Evolutionary conservation across 2,797 vertebrate species (phyloP), one percentile per base, ranked within the genome.

Genomic region (Centropyge bicolor): DNA sequence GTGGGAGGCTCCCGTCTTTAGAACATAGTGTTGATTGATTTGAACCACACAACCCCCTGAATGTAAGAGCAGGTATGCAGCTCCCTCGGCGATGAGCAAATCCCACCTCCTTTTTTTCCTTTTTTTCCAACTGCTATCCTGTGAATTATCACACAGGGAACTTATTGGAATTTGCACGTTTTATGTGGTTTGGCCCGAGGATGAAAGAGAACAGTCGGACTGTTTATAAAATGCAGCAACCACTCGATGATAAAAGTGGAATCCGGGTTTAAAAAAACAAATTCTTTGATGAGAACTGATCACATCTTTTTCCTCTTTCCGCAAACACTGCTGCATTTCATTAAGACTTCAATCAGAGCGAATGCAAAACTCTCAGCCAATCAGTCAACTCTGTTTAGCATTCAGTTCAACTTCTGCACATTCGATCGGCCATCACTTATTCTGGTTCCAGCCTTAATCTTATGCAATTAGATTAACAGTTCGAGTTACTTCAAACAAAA

Each of bases 61-160:
- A 71, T 83, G 13, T 74, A 69, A 83, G 51, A 83, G 75, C 70
- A 90, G 86, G 83, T 82, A 90, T 92, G 91, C 76, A 52, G 76
- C 83, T 88, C 70, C 52, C 31, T 77, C 19, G 22, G 81, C 76
- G 56, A 82, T 31, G 66, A 71, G 49, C 61, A 20, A 60, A 68
- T 64, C 51, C 59, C 46, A 64, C 36, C 64, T 85, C 72, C 20
- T 43, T 12, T 31, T 61, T 35, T 17, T 6, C 19, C 17, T 63
- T 17, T 5, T 27, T 60, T 45, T 76, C 64, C n/a, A 6, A 11
- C 7, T 45, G 3, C 38, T 24, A 43, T 22, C 24, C 27, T 45
- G 4, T 48, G 27, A 74, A 61, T 64, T 31, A 48, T 65, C 56
- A 49, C 61, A 65, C 8, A 46, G 40, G 52, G 48, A 81, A 56